phyloP scores from a whole-genome alignment of 2,113 vertebrate genomes.

The Cygnus buccinator region DNA sequence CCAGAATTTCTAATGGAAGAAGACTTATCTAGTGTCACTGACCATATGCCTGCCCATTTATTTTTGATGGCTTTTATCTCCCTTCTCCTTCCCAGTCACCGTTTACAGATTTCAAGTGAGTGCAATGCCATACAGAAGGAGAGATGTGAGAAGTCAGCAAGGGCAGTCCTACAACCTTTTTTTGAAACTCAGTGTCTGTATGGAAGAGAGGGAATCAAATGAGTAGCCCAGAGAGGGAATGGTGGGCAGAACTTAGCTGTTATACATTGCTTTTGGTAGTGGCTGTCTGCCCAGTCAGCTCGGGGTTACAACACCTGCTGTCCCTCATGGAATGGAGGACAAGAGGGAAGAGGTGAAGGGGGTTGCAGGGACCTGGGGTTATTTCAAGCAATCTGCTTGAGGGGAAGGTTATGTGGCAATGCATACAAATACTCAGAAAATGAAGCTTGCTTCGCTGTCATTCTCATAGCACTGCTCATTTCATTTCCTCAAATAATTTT shows the following conservation, averaged over 20 bases:
- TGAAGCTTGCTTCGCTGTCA: not conserved
- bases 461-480: not conserved
- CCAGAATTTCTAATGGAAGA: not conserved
- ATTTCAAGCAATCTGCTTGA: not conserved
- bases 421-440: not conserved
- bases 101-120: not conserved
- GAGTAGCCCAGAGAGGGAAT: fast-evolving
- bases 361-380: not conserved
- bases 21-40: not conserved
- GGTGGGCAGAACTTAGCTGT: not conserved
- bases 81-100: not conserved
- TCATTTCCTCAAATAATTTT: conserved; percentile 26
- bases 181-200: not conserved
- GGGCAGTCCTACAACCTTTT: not conserved
- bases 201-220: not conserved
- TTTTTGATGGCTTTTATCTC: not conserved
- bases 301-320: not conserved
- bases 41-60: not conserved
- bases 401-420: not conserved
- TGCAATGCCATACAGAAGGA: not conserved
- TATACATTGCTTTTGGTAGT: not conserved
- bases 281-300: not conserved
- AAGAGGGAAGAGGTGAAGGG: not conserved
- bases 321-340: not conserved
- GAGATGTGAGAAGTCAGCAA: not conserved